Conservation (phyloP, 2,797 vertebrate species). For the Hydrophis major region DNA sequence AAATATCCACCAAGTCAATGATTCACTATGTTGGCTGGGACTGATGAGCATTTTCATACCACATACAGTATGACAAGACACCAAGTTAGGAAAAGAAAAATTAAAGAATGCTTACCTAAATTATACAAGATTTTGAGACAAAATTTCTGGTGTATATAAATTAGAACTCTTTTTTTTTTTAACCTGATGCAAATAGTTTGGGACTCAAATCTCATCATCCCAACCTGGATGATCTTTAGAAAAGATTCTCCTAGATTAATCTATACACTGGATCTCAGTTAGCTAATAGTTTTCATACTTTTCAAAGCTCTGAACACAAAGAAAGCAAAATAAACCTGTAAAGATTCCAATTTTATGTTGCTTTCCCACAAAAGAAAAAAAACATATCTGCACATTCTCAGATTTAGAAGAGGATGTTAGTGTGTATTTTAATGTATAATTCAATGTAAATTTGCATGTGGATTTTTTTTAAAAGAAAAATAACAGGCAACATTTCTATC, state of each 20-base stretch:
- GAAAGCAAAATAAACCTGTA: neutral
- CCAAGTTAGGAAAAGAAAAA: neutral
- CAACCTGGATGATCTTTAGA: neutral
- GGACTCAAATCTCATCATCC: neutral
- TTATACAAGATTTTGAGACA: neutral
- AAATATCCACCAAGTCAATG: neutral
- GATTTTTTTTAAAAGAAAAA: neutral
- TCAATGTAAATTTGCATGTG: neutral
- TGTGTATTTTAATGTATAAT: neutral
- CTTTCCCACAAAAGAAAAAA: neutral
- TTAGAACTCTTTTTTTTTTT: neutral
- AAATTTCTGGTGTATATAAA: neutral
- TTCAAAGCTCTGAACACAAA: neutral
- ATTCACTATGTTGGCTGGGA: neutral
- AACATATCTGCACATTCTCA: neutral
- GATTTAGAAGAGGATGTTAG: neutral
- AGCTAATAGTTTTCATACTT: neutral
- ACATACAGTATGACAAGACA: neutral
- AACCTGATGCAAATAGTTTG: neutral
- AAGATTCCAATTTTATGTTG: neutral
- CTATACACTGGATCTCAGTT: neutral
- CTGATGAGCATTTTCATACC: neutral
- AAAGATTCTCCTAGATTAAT: neutral
- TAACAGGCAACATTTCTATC: neutral
- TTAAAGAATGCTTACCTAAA: neutral